Evolutionary conservation across 2,113 vertebrate genomes (phyloP), one percentile per base, ranked within the genome.

Genomic region (Spea multiplicata): DNA sequence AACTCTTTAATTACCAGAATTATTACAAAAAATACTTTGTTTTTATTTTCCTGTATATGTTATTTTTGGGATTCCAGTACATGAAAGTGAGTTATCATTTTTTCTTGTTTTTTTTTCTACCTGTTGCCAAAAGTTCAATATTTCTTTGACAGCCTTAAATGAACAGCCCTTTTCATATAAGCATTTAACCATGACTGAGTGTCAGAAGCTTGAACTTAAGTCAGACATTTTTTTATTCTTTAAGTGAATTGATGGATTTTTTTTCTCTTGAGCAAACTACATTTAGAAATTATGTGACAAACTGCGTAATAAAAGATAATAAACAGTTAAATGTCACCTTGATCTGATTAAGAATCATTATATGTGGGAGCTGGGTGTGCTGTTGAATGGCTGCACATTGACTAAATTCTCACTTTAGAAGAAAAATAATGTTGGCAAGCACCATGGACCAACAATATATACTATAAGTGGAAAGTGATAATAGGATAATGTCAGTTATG

Each of bases 161-260:
- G 69, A 78, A 72, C 69, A 71, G 44, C 59, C 72, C 76, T 78
- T 78, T 65, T 78, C 59, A 55, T 72, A 66, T 71, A 78, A 55
- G 76, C 76, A 78, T 78, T 78, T 72, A 78, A 72, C 59, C 69
- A 78, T 78, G 59, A 78, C 76, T 66, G 76, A 17, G 30, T 78
- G 76, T 72, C 76, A 78, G 69, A 71, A 45, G 69, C 49, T 72
- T 78, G 69, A 78, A 66, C 76, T 53, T 49, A 55, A 78, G 76
- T 72, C 69, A 72, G 53, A 55, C 44, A 47, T 44, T 16, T 72
- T 72, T 57, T 72, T 61, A 72, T 8, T 14, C 59, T 71, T 62
- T 44, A 71, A 14, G 65, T 44, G 49, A 66, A 71, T 47, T 14
- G 59, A 62, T 78, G 30, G 30, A 46, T 49, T 10, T 59, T 69